Evolutionary conservation across 2,797 vertebrate genomes (phyloP).

Genomic region (Argentina silus): DNA sequence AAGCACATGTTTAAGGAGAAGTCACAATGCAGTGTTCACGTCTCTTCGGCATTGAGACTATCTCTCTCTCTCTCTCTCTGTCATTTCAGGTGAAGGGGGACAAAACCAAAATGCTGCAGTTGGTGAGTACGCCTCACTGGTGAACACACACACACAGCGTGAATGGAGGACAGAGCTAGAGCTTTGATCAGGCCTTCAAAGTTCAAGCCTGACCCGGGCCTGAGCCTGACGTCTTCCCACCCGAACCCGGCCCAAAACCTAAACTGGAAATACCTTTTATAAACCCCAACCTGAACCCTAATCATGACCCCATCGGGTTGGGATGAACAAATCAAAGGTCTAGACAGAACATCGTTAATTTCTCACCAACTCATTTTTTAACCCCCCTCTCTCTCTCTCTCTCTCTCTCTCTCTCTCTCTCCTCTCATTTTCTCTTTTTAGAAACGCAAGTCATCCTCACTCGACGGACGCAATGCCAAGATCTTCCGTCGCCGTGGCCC

Average conservation of each 20-base stretch:
- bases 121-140: constrained; percentile 9
- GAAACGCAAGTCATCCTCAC: constrained; percentile 78
- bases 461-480: constrained; percentile 79
- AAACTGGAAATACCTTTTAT: no score
- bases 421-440: constrained; percentile 43
- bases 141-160: not conserved
- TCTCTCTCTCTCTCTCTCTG: not conserved
- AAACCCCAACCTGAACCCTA: no score
- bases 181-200: no score
- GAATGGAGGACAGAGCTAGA: no score
- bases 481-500: constrained; percentile 77
- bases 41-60: constrained; percentile 16
- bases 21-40: not conserved
- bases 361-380: not conserved
- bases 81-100: constrained; percentile 10
- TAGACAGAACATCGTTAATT: no score
- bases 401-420: not conserved
- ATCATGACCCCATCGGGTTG: no score
- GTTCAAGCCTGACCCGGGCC: no score
- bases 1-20: not conserved
- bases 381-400: not conserved
- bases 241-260: no score
- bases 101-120: constrained; percentile 27
- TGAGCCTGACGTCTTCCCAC: no score
- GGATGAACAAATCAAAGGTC: no score